These are phyloP conservation scores for Euthynnus affinis DNA, from an alignment of 2,797 vertebrate genomes.

Conservation along the genomic window DNA sequence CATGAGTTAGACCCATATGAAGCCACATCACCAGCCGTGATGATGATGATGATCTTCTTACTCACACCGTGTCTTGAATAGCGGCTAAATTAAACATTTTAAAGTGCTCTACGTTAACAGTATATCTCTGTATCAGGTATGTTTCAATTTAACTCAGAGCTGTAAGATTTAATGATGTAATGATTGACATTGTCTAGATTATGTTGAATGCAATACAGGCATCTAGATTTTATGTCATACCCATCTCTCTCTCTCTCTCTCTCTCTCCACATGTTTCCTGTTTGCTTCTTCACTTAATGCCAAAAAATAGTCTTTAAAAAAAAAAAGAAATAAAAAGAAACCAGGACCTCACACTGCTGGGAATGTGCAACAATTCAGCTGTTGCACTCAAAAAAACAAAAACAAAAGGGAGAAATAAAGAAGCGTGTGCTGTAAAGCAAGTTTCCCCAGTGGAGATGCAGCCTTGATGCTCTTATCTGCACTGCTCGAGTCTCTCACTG, in stretches of 20 bases:
- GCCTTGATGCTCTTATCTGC: conserved; percentile 21
- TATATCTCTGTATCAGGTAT: background rate
- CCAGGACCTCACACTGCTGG: background rate
- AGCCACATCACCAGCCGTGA: background rate
- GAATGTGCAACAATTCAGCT: background rate
- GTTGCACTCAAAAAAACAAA: background rate
- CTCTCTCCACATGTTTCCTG: no score
- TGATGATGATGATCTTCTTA: no score
- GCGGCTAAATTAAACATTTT: background rate
- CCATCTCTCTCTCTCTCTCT: no score
- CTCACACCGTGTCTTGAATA: background rate
- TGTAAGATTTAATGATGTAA: background rate
- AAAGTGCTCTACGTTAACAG: background rate
- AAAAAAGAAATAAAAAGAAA: no score
- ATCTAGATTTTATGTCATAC: background rate
- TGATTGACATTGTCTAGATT: background rate
- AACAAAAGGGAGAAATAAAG: background rate
- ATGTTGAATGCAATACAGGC: background rate
- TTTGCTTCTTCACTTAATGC: no score
- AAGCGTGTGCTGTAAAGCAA: background rate
- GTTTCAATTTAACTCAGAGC: background rate
- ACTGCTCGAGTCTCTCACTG: background rate
- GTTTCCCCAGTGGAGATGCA: background rate
- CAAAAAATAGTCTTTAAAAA: no score
- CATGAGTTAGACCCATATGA: background rate